A percentile compares a stretch with the other conserved stretches of the same genome.
Conservation (phyloP, 2,113 vertebrate species). For the Anhinga anhinga region DNA sequence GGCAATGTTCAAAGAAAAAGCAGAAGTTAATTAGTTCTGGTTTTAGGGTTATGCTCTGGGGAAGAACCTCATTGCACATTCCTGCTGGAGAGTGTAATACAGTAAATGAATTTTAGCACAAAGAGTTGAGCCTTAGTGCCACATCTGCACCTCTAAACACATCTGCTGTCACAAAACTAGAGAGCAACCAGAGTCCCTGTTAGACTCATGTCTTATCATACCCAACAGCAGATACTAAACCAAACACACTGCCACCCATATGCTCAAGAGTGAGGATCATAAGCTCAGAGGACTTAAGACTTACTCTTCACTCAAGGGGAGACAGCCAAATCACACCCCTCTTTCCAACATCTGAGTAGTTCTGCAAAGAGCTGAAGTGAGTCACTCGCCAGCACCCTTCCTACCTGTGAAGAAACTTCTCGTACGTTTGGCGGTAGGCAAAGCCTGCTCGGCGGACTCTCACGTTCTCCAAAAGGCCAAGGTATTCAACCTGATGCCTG, state of each 20-base stretch:
- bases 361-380: too few relatives aligned
- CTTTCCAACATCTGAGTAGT: accelerated
- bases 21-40: not conserved
- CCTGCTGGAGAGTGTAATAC: not conserved
- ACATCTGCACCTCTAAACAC: not conserved
- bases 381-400: not conserved
- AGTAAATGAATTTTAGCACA: not conserved
- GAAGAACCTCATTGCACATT: not conserved
- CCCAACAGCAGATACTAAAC: not conserved
- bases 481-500: conserved; percentile 94
- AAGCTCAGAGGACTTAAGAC: not conserved
- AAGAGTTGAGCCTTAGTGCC: not conserved
- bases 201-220: accelerated
- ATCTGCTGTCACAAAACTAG: not conserved
- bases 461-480: conserved; percentile 95
- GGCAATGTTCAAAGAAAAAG: not conserved
- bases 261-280: not conserved
- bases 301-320: not conserved
- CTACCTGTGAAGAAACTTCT: conserved; percentile 95
- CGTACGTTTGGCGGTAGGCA: conserved; percentile 92
- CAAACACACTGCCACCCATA: not conserved
- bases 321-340: not conserved
- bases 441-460: conserved; percentile 93
- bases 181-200: not conserved
- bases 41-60: not conserved